These are phyloP conservation scores for Onychostruthus taczanowskii DNA, from an alignment of 2,113 vertebrate genomes.

Conservation along the genomic window DNA sequence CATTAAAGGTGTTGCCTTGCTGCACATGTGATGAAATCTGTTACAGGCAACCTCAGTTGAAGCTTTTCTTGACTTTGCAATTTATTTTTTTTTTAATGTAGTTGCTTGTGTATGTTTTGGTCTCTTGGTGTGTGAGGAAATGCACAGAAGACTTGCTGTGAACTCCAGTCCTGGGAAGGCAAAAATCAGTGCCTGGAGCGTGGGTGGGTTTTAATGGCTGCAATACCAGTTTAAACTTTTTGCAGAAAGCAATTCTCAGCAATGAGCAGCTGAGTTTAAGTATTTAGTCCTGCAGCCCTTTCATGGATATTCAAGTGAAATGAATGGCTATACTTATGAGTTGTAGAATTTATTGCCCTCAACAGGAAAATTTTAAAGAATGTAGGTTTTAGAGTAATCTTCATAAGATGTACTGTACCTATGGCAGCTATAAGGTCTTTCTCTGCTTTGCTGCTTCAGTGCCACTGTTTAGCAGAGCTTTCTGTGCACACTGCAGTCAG, in stretches of 20 bases:
- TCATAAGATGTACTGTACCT: neutral
- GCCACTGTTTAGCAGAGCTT: neutral
- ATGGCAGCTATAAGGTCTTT: neutral
- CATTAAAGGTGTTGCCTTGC: neutral
- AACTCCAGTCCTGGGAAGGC: neutral
- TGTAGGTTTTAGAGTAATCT: neutral
- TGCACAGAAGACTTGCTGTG: neutral
- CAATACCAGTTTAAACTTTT: neutral
- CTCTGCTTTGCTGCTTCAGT: neutral
- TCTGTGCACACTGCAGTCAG: neutral
- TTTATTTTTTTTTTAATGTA: neutral
- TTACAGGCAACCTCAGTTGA: neutral
- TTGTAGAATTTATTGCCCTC: neutral
- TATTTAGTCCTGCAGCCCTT: neutral
- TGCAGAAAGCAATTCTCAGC: neutral
- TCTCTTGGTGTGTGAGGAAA: neutral
- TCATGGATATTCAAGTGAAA: constrained; percentile 1
- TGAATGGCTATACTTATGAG: neutral
- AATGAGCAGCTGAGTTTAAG: neutral
- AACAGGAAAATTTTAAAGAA: neutral
- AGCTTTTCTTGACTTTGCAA: neutral
- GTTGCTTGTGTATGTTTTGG: neutral
- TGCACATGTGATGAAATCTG: neutral
- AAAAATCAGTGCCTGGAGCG: neutral
- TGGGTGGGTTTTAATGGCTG: neutral